Conservation (phyloP, 2,113 vertebrate species). For the Boulengeromyrus knoepffleri region DNA sequence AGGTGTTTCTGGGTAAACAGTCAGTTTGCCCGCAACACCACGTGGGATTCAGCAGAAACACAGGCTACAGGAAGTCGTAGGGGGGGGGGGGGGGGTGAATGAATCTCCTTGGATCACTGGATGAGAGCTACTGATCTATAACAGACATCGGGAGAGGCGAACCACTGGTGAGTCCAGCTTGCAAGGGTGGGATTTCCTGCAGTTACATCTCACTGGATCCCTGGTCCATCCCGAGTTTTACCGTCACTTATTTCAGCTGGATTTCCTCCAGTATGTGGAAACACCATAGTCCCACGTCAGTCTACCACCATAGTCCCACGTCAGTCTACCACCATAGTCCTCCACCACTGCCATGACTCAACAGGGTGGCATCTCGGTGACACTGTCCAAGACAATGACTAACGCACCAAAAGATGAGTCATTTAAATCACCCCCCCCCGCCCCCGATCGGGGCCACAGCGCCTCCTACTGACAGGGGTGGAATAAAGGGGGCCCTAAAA, state of each 20-base stretch:
- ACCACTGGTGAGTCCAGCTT: neutral
- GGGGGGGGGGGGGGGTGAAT: neutral
- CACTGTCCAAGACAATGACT: neutral
- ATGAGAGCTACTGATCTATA: neutral
- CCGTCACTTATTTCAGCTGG: neutral
- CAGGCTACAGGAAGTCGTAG: neutral
- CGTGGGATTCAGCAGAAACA: neutral
- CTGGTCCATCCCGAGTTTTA: neutral
- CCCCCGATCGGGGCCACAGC: neutral
- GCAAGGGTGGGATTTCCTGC: neutral
- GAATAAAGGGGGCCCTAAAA: neutral
- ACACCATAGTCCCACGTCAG: neutral
- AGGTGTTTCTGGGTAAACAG: conserved; percentile 6
- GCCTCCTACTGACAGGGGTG: neutral
- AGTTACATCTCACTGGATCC: neutral
- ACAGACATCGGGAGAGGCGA: neutral
- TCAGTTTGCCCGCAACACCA: neutral
- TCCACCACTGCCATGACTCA: neutral
- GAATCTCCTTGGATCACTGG: neutral
- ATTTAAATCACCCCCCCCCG: neutral
- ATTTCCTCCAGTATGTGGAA: neutral
- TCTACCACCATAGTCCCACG: neutral
- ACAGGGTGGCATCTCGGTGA: neutral
- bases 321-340: neutral
- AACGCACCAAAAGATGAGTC: neutral